Evolutionary conservation across 2,113 vertebrate genomes (phyloP), one percentile per base, ranked within the genome.

Genomic region (Phoenicopterus ruber): DNA sequence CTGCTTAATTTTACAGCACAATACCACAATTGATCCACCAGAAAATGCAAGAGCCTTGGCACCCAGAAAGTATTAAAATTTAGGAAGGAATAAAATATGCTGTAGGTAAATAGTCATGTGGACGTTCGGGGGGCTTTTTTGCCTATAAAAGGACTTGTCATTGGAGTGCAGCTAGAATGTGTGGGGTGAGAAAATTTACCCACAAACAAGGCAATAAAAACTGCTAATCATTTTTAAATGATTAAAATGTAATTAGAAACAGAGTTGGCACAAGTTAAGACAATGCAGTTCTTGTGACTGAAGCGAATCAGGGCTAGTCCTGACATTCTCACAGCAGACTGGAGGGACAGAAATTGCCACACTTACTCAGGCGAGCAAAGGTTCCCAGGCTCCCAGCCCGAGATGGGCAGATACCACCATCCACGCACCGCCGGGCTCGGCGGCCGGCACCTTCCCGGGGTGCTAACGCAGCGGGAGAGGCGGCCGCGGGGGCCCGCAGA

Each of bases 211-310:
- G 96, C 94, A 95, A 94, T 96, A 96, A 97, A 95, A 97, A 93
- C 96, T 95, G 94, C 93, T 96, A 96, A 97, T 97, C 95, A 96
- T 97, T 97, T 96, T 95, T 96, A 96, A 97, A 96, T 96, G 96
- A 97, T 97, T 97, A 95, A 95, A 97, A 95, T 90, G 93, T 95
- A 97, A 97, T 96, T 96, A 96, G 95, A 97, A 97, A 91, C 97
- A 95, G 95, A 96, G 96, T 93, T 97, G 94, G 96, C 95, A 95
- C 91, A 93, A 97, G 97, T 97, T 97, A 94, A 97, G 96, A 97
- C 96, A 96, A 93, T 94, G 82, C 87, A 87, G 87, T 95, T 97
- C 96, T 95, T 96, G 95, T 95, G 95, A 96, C 93, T 95, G 89
- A 90, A 87, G 93, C 7, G 2, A 94, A 97, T 91, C 95, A 93